Base-by-base conservation (phyloP, 2,113 vertebrate genomes). In the Salminus brasiliensis region DNA sequence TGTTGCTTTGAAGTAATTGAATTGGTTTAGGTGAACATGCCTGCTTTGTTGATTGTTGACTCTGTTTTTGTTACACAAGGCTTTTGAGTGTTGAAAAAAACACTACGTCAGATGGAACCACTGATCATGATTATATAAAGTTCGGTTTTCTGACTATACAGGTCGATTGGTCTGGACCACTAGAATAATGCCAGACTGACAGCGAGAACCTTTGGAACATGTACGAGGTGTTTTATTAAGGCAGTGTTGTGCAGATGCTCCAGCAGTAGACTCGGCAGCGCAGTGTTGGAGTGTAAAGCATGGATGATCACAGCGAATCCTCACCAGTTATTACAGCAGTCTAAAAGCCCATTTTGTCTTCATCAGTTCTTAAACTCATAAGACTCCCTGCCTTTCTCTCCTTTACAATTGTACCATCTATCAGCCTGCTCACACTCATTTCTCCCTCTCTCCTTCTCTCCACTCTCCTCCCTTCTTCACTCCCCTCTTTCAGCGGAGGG, bases 341-440 rank as follows among this genome's bases (percentile, higher is more conserved):
- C 85, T 84, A 81, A 78, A 15, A 81, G 79, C 85, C 87, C 86
- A 83, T 91, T 93, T 90, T 91, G 89, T 93, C 92, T 93, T 92
- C 91, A 92, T 93, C 91, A 93, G 87, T 92, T 91, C 89, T 90
- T 91, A 93, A 92, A 92, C 90, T 91, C 89, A 92, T 92, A 91
- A 90, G 88, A 91, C 88, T 91, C 89, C 87, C 88, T 79, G 84
- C 87, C 85, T 88, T 89, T 89, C 87, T 89, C 83, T 84, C 81
- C 81, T 79, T 85, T 87, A 86, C 91, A 93, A 93, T 91, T 91
- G 90, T 92, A 57, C 91, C 87, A 92, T 93, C 89, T 90, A 93
- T 93, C 92, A 93, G 87, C 78, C 75, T 25, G 81, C 74, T 45
- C 39, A 15, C 63, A 43, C 81, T 73, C 34, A 82, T 82, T 80